These are phyloP conservation scores for Drosophila athabasca DNA, from an alignment of 1,140 invertebrate genomes.

Conservation along the genomic window DNA sequence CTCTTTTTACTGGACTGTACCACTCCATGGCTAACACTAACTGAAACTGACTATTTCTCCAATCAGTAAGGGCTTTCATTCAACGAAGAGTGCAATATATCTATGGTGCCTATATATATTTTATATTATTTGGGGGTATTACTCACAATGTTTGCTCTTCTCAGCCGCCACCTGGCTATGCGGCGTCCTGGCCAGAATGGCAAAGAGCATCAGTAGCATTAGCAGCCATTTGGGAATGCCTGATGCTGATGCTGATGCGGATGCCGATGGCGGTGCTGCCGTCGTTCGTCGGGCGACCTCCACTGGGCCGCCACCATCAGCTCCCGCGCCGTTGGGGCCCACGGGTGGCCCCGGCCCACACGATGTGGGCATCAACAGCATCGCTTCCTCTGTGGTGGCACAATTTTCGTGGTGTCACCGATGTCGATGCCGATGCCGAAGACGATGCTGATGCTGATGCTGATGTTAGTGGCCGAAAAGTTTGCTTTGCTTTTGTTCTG, in stretches of 20 bases:
- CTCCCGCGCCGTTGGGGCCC: conserved; percentile 21
- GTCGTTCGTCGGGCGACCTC: conserved; percentile 2
- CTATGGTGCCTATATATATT: background rate
- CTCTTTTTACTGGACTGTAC: too few species aligned
- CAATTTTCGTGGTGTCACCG: conserved; percentile 50
- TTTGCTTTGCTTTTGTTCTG: conserved; percentile 53
- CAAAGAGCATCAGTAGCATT: conserved; percentile 73
- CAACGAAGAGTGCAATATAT: too few species aligned
- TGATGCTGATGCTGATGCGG: too few species aligned
- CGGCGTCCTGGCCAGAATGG: conserved; percentile 67
- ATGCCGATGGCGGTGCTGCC: too few species aligned
- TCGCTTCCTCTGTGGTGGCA: conserved; percentile 44
- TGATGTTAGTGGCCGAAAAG: conserved; percentile 33
- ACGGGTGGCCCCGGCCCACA: conserved; percentile 78
- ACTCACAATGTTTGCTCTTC: conserved; percentile 83
- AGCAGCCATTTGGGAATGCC: conserved; percentile 76
- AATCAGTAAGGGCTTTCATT: too few species aligned
- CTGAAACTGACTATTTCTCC: too few species aligned
- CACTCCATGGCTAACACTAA: too few species aligned
- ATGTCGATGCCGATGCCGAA: conserved; percentile 9
- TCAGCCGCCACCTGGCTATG: conserved; percentile 78
- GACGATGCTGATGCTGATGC: conserved; percentile 2
- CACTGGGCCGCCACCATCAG: conserved; percentile 19
- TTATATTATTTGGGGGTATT: conserved; percentile 17
- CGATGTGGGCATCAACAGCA: conserved; percentile 80